Evolutionary conservation across 1,140 invertebrate species (phyloP).

Genomic region (Drosophila guanche): DNA sequence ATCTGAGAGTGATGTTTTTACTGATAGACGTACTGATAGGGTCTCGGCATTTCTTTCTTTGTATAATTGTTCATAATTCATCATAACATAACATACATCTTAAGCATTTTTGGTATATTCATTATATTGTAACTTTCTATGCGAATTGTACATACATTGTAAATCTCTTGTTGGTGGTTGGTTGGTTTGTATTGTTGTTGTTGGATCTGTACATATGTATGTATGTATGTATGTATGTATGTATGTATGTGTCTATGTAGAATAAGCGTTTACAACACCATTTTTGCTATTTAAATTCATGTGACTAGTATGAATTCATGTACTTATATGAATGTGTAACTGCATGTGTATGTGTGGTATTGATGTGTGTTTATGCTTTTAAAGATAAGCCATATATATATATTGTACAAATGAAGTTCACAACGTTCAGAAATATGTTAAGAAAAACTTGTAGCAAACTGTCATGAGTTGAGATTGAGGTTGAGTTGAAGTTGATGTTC

Average conservation of each 20-base stretch:
- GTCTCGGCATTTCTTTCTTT: neutral
- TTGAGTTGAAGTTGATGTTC: slow-evolving; percentile 8
- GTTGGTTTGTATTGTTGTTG: slow-evolving; percentile 30
- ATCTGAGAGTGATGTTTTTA: slow-evolving; percentile 5
- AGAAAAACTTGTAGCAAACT: slow-evolving; percentile 43
- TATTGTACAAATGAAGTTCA: slow-evolving; percentile 46
- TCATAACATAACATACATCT: slow-evolving; percentile 12
- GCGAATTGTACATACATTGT: slow-evolving; percentile 42
- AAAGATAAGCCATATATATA: slow-evolving; percentile 20
- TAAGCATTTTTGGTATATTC: slow-evolving; percentile 7
- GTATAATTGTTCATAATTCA: slow-evolving; percentile 1
- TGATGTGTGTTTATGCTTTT: slow-evolving; percentile 17
- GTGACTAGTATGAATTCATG: slow-evolving; percentile 23
- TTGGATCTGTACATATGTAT: slow-evolving; percentile 52
- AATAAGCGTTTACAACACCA: slow-evolving; percentile 71
- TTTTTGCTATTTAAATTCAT: slow-evolving; percentile 52
- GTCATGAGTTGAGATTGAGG: slow-evolving; percentile 6
- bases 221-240: too few species aligned
- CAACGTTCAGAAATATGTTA: slow-evolving; percentile 62
- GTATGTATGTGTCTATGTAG: too few species aligned
- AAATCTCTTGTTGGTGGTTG: slow-evolving; percentile 4
- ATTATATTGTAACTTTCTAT: slow-evolving; percentile 31
- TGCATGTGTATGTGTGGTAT: slow-evolving; percentile 17
- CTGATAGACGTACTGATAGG: neutral
- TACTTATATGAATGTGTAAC: slow-evolving; percentile 8